Base-by-base conservation (phyloP, 2,888 invertebrate species). In the Drosophila vallismaia region DNA sequence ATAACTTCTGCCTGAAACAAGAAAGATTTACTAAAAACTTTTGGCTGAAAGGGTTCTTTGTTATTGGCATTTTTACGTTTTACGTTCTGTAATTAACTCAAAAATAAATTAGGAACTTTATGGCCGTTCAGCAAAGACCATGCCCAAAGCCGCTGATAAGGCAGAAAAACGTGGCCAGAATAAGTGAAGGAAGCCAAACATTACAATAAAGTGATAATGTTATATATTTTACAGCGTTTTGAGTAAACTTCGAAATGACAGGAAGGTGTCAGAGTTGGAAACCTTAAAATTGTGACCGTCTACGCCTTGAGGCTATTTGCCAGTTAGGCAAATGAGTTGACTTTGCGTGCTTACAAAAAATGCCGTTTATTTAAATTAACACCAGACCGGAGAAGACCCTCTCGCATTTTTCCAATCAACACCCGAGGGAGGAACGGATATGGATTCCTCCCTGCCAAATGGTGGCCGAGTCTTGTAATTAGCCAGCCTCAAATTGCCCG, bases 71-170 rank as follows among this genome's bases (percentile, higher is more conserved):
- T 12, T 36, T 46, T 29, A 49, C 38, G 59, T 84, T 80, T 46
- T 29, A 49, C 38, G 59, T 84, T 80, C 76, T 74, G 76, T 69
- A 86, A 86, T 86, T 82, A 78, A 71, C 78, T 86, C 56, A 56
- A 74, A 76, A 71, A 77, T 86, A 84, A 86, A 82, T 86, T 86
- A 73, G 57, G 54, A 59, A 82, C 73, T 76, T 83, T 86, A 87
- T 82, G 86, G 54, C 77, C 71, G 69, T 76, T 85, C 70, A 76
- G 79, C 85, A 76, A 73, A 59, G 45, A 55, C 52, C 28, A 5
- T 8, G 48, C 24, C 51, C 46, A 50, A 74, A 76, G 45, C 40
- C 70, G 79, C 85, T 77, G 80, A 81, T 84, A 84, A 69, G 75
- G 68, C 80, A 67, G 56, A 75, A 71, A 40, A 81, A 60, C 69